Percentiles rank a stretch among this genome's conserved stretches.
phyloP scores from a whole-genome alignment of 2,797 vertebrate genomes.

The Decapterus maruadsi region DNA sequence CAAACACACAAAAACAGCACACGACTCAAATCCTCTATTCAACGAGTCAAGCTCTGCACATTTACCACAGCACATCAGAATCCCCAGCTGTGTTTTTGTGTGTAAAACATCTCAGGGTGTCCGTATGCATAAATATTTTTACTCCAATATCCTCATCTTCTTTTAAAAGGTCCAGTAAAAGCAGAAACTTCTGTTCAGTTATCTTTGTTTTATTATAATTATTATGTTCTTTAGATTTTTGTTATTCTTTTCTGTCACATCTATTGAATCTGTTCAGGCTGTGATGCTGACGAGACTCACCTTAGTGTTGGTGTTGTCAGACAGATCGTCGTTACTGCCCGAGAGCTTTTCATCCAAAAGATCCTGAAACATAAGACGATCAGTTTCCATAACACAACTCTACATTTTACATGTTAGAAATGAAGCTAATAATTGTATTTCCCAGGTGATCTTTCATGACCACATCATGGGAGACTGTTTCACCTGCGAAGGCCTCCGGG shows the following conservation, averaged over 20 bases:
- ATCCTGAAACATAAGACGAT: conserved; percentile 60
- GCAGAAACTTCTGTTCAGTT: background rate
- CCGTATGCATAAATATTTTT: background rate
- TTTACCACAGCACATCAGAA: background rate
- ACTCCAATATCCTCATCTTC: too few species aligned
- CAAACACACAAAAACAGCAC: conserved; percentile 43
- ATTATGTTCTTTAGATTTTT: background rate
- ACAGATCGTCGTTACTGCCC: conserved; percentile 41
- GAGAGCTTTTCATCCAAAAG: conserved; percentile 53
- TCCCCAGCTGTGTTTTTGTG: background rate
- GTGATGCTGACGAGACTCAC: conserved; percentile 42
- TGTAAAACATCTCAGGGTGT: background rate
- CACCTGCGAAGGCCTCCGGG: conserved; percentile 69
- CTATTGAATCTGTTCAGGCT: background rate
- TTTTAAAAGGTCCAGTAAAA: too few species aligned
- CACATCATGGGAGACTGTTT: conserved; percentile 17
- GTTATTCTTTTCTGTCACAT: background rate
- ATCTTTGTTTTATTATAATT: background rate
- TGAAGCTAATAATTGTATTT: background rate
- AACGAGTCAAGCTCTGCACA: background rate
- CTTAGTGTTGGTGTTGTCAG: conserved; percentile 54
- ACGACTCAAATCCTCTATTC: background rate
- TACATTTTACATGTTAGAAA: background rate
- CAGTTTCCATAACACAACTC: background rate
- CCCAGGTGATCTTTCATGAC: background rate